Evolutionary conservation across 2,797 vertebrate species (phyloP), one percentile per base, ranked within the genome.

Genomic region (Centropyge bicolor): DNA sequence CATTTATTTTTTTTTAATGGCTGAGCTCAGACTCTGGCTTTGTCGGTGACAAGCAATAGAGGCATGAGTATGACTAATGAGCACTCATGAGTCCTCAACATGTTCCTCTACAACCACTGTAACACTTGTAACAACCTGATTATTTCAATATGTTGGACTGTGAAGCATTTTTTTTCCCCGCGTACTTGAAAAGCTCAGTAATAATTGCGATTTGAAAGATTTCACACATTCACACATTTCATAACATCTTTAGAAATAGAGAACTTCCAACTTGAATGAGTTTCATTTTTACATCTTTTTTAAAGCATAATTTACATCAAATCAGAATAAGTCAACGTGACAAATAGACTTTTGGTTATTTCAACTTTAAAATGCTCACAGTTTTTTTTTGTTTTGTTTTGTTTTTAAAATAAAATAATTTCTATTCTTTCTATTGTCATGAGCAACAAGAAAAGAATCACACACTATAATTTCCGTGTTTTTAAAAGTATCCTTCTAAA

Each of bases 71-170:
- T 56, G 36, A 80, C 72, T 83, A 76, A 79, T 65, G 62, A 70
- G 55, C 43, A 73, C 41, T 78, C 59, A 40, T 19, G 68, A 51
- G 65, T 79, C 57, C 41, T 70, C 54, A 27, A 31, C 22, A 43
- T 19, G 27, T 73, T 66, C 64, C 64, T 56, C 52, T 67, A 22
- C 35, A 57, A 69, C 51, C 27, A 70, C 38, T 64, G 45, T 68
- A 54, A 56, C 20, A 54, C 59, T 48, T 74, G n/a, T n/a, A n/a
- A n/a, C 27, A 74, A 9, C 14, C 48, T 78, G 31, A 83, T 81
- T 57, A 74, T 64, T 83, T 84, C 71, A 82, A 31, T 70, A 70
- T 86, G 70, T 48, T 36, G 27, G 24, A 4, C 9, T 67, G 1
- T n/a, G 31, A 27, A 63, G 59, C 6, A 69, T 54, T 78, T 61